Base-by-base conservation (phyloP, 2,797 vertebrate species). In the Chaetophractus vellerosus region DNA sequence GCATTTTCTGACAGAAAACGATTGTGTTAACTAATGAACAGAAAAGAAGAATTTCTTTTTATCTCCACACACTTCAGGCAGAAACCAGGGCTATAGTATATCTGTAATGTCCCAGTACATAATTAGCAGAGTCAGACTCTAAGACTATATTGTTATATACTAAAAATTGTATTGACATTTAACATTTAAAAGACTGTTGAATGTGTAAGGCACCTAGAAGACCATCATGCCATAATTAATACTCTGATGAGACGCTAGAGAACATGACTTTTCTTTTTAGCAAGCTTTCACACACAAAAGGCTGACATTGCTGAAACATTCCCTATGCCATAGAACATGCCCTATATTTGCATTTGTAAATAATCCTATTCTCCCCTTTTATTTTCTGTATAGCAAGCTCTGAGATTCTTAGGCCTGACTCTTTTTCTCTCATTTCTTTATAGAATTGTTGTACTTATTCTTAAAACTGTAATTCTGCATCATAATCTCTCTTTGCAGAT, bases 361-460 rank as follows among this genome's bases (percentile, higher is more conserved):
- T 79, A 68, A 48, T 71, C 10, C 61, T 74, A 6, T 68, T 68
- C 61, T 61, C 50, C 52, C 33, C n/a, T 57, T 79, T 85, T 45
- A 28, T 28, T 66, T 90, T 66, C 23, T 7, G 3, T n/a, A 18
- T 31, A 50, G 36, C 69, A 86, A 81, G 12, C 80, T 74, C 80
- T 75, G 18, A 92, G 55, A 45, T 81, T 64, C 45, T 71, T 86
- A 18, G 16, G 5, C 50, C 38, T 85, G 4, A 14, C 26, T 59
- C 26, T 36, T 83, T 87, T 83, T 66, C 10, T 88, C 23, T 26
- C 79, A 3, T 76, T 75, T 84, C 38, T 93, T 83, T n/a, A 92
- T 33, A 78, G 69, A 72, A 66, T 61, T 75, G 19, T 12, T 68
- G 23, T 79, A 63, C 26, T 63, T 83, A 52, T 72, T 24, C 31